Evolutionary conservation across 2,888 invertebrate genomes (phyloP).

Genomic region (Cephonodes hylas): DNA sequence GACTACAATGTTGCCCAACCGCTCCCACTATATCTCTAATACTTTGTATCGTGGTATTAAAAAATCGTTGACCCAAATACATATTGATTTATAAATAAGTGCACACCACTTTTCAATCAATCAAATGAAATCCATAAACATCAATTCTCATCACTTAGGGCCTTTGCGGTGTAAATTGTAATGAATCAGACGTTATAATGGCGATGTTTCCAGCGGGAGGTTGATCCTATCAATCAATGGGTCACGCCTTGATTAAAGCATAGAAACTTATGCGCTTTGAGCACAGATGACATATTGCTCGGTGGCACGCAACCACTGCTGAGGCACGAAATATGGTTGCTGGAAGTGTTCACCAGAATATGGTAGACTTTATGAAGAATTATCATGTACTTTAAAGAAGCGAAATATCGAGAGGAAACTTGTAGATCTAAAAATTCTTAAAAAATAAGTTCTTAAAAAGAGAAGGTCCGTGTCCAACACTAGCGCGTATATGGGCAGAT

Average conservation of each 20-base stretch:
- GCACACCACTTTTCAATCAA: neutral
- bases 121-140: neutral
- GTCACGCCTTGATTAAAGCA: constrained; percentile 73
- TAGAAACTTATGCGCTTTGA: constrained; percentile 67
- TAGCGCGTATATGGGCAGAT: too few relatives aligned
- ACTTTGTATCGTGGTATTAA: neutral
- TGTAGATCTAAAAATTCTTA: too few relatives aligned
- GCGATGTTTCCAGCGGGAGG: constrained; percentile 26
- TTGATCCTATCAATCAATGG: constrained; percentile 73
- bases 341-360: neutral
- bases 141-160: constrained; percentile 8
- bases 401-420: too few relatives aligned
- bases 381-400: too few relatives aligned
- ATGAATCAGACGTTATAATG: constrained; percentile 14
- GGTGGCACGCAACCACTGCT: constrained; percentile 56
- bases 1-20: too few relatives aligned
- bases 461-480: too few relatives aligned
- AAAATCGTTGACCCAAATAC: neutral
- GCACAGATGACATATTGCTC: constrained; percentile 69
- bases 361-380: neutral
- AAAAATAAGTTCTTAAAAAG: too few relatives aligned
- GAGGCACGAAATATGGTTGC: constrained; percentile 11
- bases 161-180: constrained; percentile 1
- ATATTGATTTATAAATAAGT: neutral
- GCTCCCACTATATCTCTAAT: neutral